Percentiles rank a stretch among this genome's conserved stretches.
These are phyloP conservation scores for Cygnus buccinator DNA, from an alignment of 2,113 vertebrate species.

Conservation along the genomic window DNA sequence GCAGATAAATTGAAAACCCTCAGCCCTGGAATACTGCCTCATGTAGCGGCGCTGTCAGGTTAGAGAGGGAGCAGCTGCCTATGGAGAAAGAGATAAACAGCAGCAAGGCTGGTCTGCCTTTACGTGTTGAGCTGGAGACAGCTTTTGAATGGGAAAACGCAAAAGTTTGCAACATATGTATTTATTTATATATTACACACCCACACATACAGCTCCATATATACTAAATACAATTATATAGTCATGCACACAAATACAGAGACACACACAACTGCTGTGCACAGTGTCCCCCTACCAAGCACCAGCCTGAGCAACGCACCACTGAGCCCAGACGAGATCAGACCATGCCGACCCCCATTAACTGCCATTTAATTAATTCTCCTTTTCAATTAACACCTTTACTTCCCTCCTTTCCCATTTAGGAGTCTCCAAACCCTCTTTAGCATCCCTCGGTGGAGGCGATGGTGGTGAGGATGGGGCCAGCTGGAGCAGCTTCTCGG, in stretches of 20 bases:
- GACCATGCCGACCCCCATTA: background rate
- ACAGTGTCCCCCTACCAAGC: accelerated
- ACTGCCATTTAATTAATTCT: background rate
- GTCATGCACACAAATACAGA: background rate
- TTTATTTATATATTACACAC: background rate
- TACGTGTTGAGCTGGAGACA: background rate
- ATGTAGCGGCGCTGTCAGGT: background rate
- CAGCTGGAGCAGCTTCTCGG: background rate
- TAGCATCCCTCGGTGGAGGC: background rate
- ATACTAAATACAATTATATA: background rate
- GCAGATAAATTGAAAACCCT: conserved; percentile 52
- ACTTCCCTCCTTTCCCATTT: background rate
- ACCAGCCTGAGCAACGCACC: accelerated
- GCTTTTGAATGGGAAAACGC: background rate
- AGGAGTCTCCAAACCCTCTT: background rate
- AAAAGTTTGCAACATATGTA: background rate
- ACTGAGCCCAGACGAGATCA: background rate
- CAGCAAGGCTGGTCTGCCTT: background rate
- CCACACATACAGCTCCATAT: background rate
- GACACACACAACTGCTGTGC: background rate
- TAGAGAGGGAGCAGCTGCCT: conserved; percentile 44
- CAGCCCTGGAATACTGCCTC: conserved; percentile 19
- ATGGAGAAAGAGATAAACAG: conserved; percentile 43
- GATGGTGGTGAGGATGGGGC: background rate
- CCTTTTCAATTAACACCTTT: background rate